Conservation (phyloP, 2,113 vertebrate genomes). For the Rhinogobius similis region DNA sequence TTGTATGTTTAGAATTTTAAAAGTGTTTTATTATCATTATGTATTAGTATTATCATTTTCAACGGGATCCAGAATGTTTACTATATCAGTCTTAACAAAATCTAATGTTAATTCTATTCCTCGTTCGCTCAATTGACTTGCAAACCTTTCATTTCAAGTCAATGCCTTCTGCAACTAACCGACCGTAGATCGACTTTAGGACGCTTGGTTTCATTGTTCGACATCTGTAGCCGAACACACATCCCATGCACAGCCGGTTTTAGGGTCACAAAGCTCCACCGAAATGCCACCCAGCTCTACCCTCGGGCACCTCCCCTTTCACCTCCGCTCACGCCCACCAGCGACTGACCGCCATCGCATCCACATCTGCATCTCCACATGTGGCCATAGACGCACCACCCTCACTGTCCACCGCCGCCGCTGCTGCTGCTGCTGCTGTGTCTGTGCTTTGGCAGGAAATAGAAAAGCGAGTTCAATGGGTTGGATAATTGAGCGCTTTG, state of each 20-base stretch:
- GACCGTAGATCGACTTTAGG: neutral
- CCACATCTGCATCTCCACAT: constrained; percentile 66
- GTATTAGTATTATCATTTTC: no score
- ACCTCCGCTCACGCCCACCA: constrained; percentile 23
- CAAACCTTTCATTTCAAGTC: no score
- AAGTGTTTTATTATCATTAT: no score
- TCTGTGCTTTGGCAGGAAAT: constrained; percentile 5
- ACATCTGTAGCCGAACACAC: constrained; percentile 23
- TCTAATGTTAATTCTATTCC: no score
- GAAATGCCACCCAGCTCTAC: constrained; percentile 65
- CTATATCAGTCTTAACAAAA: no score
- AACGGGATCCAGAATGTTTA: no score
- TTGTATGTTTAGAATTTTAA: no score
- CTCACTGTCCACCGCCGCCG: constrained; percentile 37
- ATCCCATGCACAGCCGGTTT: constrained; percentile 19
- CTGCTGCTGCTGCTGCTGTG: constrained; percentile 37
- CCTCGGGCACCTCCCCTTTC: constrained; percentile 37
- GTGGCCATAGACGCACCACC: constrained; percentile 39
- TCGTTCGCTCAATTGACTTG: no score
- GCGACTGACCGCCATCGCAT: constrained; percentile 22
- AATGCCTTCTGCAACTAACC: no score
- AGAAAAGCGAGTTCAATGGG: neutral
- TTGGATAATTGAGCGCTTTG: constrained; percentile 37
- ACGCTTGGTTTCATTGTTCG: neutral
- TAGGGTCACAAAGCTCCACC: constrained; percentile 19